phyloP scores from a whole-genome alignment of 1,140 invertebrate species.

The Phocides pigmalion region DNA sequence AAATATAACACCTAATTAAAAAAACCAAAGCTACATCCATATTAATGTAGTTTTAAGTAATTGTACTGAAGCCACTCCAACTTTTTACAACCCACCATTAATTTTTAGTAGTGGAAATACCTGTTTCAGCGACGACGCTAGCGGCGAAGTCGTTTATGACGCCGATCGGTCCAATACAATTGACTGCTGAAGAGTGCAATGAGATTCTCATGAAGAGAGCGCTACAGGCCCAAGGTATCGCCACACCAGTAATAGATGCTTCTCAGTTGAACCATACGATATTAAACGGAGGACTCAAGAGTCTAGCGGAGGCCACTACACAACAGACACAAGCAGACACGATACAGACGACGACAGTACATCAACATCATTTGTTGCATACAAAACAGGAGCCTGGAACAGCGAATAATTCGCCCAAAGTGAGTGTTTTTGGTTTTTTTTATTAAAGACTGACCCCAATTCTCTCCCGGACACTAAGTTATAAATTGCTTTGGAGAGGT shows the following conservation, averaged over 20 bases:
- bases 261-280: slow-evolving; percentile 78
- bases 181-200: slow-evolving; percentile 90
- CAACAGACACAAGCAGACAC: slow-evolving; percentile 83
- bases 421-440: slow-evolving; percentile 43
- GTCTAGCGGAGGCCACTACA: slow-evolving; percentile 76
- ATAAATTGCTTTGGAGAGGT: too few relatives aligned
- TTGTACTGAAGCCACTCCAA: background rate
- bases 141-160: slow-evolving; percentile 84
- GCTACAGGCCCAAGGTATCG: slow-evolving; percentile 79
- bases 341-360: slow-evolving; percentile 70
- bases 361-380: slow-evolving; percentile 83
- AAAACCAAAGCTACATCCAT: too few relatives aligned
- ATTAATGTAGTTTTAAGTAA: background rate
- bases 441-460: too few relatives aligned
- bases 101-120: slow-evolving; percentile 36
- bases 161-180: slow-evolving; percentile 87
- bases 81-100: slow-evolving; percentile 33
- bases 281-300: slow-evolving; percentile 76
- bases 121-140: slow-evolving; percentile 64
- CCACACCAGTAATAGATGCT: slow-evolving; percentile 78
- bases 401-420: slow-evolving; percentile 84
- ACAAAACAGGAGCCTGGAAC: slow-evolving; percentile 85
- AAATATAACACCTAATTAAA: too few relatives aligned
- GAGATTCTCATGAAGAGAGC: slow-evolving; percentile 90
- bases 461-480: too few relatives aligned